Evolutionary conservation across 1,140 invertebrate species (phyloP), one percentile per base, ranked within the genome.

Genomic region (Tenebrio molitor): DNA sequence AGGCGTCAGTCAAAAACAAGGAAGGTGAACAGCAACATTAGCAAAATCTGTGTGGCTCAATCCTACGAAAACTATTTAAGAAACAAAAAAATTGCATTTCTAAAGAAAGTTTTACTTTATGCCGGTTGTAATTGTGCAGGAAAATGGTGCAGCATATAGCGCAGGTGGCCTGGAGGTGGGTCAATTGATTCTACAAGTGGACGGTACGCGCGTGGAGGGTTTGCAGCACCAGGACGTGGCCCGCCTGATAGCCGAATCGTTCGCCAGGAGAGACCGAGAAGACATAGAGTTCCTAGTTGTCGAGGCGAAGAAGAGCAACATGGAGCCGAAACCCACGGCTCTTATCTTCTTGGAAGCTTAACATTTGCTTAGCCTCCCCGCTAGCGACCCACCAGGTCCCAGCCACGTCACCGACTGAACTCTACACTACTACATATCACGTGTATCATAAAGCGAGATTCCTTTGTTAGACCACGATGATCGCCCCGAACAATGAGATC

Each of bases 171-270:
- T 98, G 46, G 93, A 96, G 84, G 94, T 97, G 63, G 96, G 96
- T 64, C 96, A 98, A 83, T 86, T 97, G 44, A 96, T 99, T 77
- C 85, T 98, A 64, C 94, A 96, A 82, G 95, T 98, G 68, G 95
- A 98, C 81, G 95, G 95, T 12, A 90, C 91, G 72, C 90, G 92
- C 77, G 91, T 97, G 23, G 92, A 95, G 85, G 94, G 94, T 86
- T 86, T 90, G 78, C 90, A 89, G 76, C 89, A 90, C 80, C 85
- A 87, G 79, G 94, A 96, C 77, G 94, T 96, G 64, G 95, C 95
- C 15, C 87, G 93, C 74, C 86, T 95, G 36, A 96, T 97, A 79
- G 93, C 94, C 5, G 93, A 95, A 81, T 94, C 94, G 44, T 97
- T 95, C 84, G 93, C 94, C 39, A 89, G 93, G 82, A 89, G 92